Percentiles rank a stretch among this genome's conserved stretches.
Conservation (phyloP, 2,797 vertebrate species). For the Oryzias sinensis region DNA sequence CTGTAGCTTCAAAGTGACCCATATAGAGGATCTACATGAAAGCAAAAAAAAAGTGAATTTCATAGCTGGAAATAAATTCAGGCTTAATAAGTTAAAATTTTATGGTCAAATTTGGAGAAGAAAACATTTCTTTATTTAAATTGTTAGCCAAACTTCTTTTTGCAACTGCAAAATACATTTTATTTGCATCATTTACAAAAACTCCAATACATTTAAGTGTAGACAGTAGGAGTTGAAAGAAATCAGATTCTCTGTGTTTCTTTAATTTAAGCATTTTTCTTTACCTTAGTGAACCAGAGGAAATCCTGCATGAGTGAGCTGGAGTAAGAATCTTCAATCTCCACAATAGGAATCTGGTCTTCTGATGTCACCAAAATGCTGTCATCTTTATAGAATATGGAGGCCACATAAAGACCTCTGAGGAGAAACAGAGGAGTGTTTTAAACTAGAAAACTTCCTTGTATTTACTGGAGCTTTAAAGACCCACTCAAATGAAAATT, state of each 20-base stretch:
- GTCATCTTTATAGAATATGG: constrained; percentile 89
- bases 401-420: constrained; percentile 86
- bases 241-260: neutral
- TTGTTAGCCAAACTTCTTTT: too few species aligned
- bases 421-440: constrained; percentile 9
- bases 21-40: too few species aligned
- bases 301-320: constrained; percentile 90
- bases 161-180: too few species aligned
- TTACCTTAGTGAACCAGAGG: constrained; percentile 92
- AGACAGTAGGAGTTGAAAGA: too few species aligned
- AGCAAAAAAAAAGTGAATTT: too few species aligned
- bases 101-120: too few species aligned
- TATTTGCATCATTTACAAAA: too few species aligned
- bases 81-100: too few species aligned
- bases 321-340: constrained; percentile 88
- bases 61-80: too few species aligned
- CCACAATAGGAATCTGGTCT: constrained; percentile 90
- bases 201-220: too few species aligned
- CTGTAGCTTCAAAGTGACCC: too few species aligned
- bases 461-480: neutral
- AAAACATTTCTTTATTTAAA: too few species aligned
- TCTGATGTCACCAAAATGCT: constrained; percentile 89
- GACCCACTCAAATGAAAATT: neutral
- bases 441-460: neutral
- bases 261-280: neutral